These are phyloP conservation scores for Apus apus DNA, from an alignment of 2,113 vertebrate species.

Conservation along the genomic window DNA sequence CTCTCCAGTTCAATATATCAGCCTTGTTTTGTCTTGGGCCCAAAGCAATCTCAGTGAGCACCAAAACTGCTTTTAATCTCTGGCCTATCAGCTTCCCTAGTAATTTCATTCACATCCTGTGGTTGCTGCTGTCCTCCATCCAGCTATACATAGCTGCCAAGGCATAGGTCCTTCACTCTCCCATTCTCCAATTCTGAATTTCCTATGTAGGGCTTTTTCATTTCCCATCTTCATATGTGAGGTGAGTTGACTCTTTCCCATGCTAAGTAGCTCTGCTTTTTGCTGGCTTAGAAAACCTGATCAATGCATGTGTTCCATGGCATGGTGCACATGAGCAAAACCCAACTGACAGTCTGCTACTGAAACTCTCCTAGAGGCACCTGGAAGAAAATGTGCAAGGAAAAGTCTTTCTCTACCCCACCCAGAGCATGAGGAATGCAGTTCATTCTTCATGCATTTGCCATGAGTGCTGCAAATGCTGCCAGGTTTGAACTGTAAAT, in stretches of 20 bases:
- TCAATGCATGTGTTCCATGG: neutral
- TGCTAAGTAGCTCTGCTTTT: neutral
- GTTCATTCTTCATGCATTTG: neutral
- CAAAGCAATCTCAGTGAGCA: neutral
- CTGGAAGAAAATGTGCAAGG: neutral
- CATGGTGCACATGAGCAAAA: neutral
- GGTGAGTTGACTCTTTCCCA: neutral
- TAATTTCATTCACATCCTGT: neutral
- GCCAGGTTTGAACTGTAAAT: neutral
- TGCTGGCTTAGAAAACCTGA: neutral
- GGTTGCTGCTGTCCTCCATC: neutral
- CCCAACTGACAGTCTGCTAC: neutral
- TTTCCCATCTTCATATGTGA: neutral
- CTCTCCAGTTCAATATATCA: neutral
- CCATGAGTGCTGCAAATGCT: neutral
- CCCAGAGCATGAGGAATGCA: neutral
- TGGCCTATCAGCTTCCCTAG: neutral
- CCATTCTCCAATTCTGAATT: neutral
- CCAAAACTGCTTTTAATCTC: neutral
- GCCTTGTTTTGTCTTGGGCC: constrained; percentile 24
- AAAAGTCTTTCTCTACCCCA: neutral
- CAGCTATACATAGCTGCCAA: neutral
- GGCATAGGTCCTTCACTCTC: neutral
- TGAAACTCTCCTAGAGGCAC: neutral
- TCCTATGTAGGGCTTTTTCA: neutral